Conservation (phyloP, 2,888 invertebrate species). For the Mythimna ferrago region DNA sequence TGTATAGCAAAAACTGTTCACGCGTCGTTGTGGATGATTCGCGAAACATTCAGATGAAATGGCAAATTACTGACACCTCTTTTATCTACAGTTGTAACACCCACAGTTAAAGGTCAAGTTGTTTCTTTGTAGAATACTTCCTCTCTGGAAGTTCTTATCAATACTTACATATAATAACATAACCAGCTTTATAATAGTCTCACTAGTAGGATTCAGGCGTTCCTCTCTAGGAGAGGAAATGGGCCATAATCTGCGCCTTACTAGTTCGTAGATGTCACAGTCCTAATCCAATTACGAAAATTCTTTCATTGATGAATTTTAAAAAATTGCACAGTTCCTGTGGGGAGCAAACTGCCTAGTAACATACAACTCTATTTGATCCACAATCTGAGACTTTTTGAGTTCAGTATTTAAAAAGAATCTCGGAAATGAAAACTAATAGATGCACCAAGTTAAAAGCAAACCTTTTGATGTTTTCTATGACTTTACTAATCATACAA, state of each 20-base stretch:
- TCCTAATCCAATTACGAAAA: background rate
- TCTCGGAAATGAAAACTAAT: background rate
- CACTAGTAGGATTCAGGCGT: no score
- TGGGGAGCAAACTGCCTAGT: no score
- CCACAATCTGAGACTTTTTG: background rate
- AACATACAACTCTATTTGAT: background rate
- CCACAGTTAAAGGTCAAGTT: background rate
- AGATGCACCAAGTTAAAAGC: background rate
- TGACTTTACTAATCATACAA: background rate
- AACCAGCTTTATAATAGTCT: no score
- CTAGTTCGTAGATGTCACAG: no score
- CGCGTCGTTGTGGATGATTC: conserved; percentile 13
- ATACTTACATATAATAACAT: no score
- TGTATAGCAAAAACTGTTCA: conserved; percentile 20
- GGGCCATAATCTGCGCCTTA: no score
- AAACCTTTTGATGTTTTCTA: background rate
- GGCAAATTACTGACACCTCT: background rate
- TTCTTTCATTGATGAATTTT: background rate
- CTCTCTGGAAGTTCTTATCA: no score
- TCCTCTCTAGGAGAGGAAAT: no score
- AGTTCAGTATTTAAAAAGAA: background rate
- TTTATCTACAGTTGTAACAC: background rate
- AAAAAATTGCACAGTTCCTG: background rate
- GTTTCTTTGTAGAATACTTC: background rate
- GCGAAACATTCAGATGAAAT: conserved; percentile 18